Evolutionary conservation across 2,113 vertebrate species (phyloP).

Genomic region (Sylvietta virens): DNA sequence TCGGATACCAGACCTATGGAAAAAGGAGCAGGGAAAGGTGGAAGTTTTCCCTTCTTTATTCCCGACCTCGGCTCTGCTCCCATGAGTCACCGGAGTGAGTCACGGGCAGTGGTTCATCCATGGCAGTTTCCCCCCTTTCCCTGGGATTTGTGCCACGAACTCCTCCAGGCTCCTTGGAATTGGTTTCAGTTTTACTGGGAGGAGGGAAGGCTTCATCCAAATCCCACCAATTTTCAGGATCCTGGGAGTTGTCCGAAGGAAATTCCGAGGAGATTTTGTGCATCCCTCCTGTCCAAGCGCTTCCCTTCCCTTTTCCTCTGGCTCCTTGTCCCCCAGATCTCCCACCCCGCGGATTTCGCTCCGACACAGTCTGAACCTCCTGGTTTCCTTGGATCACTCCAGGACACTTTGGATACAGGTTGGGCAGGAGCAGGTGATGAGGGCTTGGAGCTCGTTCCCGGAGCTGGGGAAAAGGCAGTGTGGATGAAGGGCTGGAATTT

Average conservation of each 20-base stretch:
- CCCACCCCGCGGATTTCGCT: neutral
- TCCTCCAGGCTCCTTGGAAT: neutral
- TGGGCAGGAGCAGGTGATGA: neutral
- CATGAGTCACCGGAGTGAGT: neutral
- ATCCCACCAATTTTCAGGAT: fast-evolving
- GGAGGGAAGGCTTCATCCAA: neutral
- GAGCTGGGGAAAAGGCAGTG: fast-evolving
- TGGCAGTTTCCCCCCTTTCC: neutral
- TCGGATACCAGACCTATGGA: fast-evolving
- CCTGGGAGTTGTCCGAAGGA: neutral
- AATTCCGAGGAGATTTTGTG: fast-evolving
- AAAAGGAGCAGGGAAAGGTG: neutral
- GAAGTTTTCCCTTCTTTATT: neutral
- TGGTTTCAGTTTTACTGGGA: neutral
- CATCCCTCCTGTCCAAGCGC: neutral
- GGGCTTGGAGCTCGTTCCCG: neutral
- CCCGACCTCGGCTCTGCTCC: neutral
- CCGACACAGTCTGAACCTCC: fast-evolving
- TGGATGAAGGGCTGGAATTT: neutral
- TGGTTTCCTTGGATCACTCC: neutral
- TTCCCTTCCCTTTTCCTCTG: neutral
- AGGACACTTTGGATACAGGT: neutral
- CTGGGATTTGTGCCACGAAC: neutral
- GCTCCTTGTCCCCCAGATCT: neutral
- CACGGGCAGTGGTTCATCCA: neutral